Percentiles rank a stretch among this genome's conserved stretches.
Conservation (phyloP, 2,797 vertebrate genomes). For the Danio aesculapii region DNA sequence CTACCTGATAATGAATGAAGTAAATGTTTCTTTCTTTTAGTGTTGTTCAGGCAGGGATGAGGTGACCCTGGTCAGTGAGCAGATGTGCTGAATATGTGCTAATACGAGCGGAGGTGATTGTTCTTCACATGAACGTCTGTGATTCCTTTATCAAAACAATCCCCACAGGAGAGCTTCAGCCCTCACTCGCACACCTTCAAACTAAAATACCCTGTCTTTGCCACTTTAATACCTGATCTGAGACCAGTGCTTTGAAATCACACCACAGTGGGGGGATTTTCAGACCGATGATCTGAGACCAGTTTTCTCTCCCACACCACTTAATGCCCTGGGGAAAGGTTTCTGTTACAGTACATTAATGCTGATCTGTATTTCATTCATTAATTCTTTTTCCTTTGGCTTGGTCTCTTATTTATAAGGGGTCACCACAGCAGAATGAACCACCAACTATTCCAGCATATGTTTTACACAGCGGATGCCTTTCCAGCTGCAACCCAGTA, state of each 20-base stretch:
- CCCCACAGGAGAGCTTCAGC: constrained; percentile 46
- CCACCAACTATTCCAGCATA: too few species aligned
- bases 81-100: constrained; percentile 47
- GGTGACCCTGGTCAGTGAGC: constrained; percentile 40
- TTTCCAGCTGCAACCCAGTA: too few species aligned
- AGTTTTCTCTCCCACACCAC: background rate
- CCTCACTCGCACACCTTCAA: constrained; percentile 9
- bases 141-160: constrained; percentile 42
- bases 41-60: constrained; percentile 9
- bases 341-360: too few species aligned
- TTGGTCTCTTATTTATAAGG: too few species aligned
- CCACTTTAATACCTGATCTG: constrained; percentile 38
- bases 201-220: constrained; percentile 16
- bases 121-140: constrained; percentile 14
- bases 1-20: too few species aligned
- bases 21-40: background rate
- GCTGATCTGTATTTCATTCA: too few species aligned
- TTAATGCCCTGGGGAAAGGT: constrained; percentile 6
- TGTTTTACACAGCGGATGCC: too few species aligned
- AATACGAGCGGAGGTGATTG: constrained; percentile 43
- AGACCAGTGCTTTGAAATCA: constrained; percentile 35
- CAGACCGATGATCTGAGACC: background rate
- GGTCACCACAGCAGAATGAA: too few species aligned
- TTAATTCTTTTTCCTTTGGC: too few species aligned
- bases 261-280: too few species aligned